phyloP scores from a whole-genome alignment of 2,888 invertebrate genomes.

The Drosophila anomelani region DNA sequence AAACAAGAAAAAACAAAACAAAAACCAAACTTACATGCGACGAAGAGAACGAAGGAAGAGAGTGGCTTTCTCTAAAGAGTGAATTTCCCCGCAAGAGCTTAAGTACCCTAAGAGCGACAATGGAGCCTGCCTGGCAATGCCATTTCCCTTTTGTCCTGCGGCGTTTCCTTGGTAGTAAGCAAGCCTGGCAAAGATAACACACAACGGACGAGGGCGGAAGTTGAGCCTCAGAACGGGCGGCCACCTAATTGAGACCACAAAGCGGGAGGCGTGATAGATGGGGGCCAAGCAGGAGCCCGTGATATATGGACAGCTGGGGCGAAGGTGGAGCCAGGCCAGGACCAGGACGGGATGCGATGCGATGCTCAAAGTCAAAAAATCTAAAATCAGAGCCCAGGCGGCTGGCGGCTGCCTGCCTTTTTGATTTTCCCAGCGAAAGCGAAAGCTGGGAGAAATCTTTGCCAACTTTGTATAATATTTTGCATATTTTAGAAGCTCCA shows the following conservation, averaged over 20 bases:
- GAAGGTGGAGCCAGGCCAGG: conserved; percentile 6
- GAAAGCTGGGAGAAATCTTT: conserved; percentile 40
- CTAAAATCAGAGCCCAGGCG: conserved; percentile 42
- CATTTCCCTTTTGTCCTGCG: conserved; percentile 20
- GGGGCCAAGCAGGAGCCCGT: conserved; percentile 2
- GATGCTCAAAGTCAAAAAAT: conserved; percentile 38
- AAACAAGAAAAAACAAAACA: conserved; percentile 60
- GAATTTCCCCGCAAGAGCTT: conserved; percentile 6
- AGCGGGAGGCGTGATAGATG: conserved; percentile 26
- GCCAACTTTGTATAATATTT: conserved; percentile 40
- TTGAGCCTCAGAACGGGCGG: conserved; percentile 39
- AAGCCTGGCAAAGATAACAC: conserved; percentile 57
- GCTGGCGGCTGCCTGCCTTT: conserved; percentile 1
- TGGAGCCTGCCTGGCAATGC: conserved; percentile 39
- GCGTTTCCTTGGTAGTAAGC: conserved; percentile 44
- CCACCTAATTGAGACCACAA: conserved; percentile 51
- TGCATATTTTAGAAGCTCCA: conserved; percentile 35
- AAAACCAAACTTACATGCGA: conserved; percentile 26
- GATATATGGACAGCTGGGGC: conserved; percentile 26
- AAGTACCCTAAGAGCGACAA: conserved; percentile 5
- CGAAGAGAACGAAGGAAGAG: conserved; percentile 35
- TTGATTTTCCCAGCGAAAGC: conserved; percentile 43
- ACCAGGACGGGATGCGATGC: background rate
- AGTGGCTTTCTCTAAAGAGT: conserved; percentile 1
- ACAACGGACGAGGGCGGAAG: conserved; percentile 39